These are phyloP conservation scores for Ochotona curzoniae DNA, from an alignment of 2,113 vertebrate species.

Conservation along the genomic window DNA sequence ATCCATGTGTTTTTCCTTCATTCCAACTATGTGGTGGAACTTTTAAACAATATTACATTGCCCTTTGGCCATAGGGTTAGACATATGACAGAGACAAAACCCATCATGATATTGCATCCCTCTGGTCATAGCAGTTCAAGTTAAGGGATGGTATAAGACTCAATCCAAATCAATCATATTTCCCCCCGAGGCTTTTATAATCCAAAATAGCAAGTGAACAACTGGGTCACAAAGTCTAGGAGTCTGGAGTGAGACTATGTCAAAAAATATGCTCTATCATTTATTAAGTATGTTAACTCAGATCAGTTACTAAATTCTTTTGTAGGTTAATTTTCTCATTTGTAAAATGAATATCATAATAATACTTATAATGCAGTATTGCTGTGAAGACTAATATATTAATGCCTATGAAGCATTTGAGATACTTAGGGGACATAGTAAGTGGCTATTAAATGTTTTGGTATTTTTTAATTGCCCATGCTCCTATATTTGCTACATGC, in stretches of 20 bases:
- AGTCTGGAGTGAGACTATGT: not conserved
- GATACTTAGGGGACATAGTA: not conserved
- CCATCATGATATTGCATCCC: not conserved
- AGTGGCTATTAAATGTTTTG: not conserved
- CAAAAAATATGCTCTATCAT: not conserved
- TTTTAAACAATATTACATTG: not conserved
- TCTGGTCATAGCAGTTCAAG: not conserved
- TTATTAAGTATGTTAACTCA: not conserved
- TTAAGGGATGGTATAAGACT: not conserved
- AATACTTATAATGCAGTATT: not conserved
- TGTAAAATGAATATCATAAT: not conserved
- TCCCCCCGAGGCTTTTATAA: not conserved
- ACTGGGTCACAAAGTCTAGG: not conserved
- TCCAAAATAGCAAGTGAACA: not conserved
- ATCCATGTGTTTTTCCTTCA: not conserved
- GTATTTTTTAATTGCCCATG: not conserved
- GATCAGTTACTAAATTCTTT: not conserved
- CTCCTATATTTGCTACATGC: not conserved
- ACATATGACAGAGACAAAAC: not conserved
- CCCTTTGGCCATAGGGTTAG: not conserved
- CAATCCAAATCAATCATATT: not conserved
- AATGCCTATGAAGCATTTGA: not conserved
- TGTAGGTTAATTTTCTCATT: not conserved
- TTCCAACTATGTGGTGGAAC: not conserved
- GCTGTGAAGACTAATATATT: not conserved